Percentiles rank a stretch among this genome's conserved stretches.
Conservation (phyloP, 92 coral and sea anemone species). For the Siderastrea radians region DNA sequence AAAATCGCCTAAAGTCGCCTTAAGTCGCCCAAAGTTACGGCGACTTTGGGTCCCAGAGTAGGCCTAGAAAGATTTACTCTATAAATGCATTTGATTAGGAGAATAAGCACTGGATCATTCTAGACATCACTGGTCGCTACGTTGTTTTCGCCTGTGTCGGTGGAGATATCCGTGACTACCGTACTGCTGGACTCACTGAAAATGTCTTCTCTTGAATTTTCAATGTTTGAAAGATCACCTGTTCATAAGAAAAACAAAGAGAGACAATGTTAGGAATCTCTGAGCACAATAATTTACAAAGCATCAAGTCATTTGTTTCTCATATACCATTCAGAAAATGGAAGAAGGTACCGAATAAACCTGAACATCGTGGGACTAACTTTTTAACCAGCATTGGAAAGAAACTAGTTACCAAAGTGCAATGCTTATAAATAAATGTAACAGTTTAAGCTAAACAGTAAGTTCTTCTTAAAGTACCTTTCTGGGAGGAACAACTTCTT, state of each 20-base stretch:
- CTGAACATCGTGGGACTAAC: too few species aligned
- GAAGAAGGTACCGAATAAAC: too few species aligned
- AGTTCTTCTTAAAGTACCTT: conserved; percentile 1
- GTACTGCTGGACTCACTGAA: conserved; percentile 9
- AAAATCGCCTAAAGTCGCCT: too few species aligned
- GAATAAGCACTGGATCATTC: background rate
- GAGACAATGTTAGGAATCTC: background rate
- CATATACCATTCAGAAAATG: too few species aligned
- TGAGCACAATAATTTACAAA: background rate
- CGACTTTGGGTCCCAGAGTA: too few species aligned
- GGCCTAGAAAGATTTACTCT: too few species aligned
- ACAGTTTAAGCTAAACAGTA: background rate
- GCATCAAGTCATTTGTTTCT: too few species aligned
- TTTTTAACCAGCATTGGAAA: too few species aligned
- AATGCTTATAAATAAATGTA: background rate
- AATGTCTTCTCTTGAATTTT: conserved; percentile 46
- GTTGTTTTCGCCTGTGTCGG: conserved; percentile 14
- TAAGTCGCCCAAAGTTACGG: too few species aligned
- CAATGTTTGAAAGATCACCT: conserved; percentile 19
- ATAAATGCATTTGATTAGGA: too few species aligned
- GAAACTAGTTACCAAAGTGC: too few species aligned
- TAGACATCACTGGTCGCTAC: conserved; percentile 1
- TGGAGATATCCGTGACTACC: conserved; percentile 7
- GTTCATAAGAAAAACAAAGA: background rate
- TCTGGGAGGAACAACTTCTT: conserved; percentile 18